Evolutionary conservation across 2,888 invertebrate species (phyloP).

Genomic region (Griposia aprilina): DNA sequence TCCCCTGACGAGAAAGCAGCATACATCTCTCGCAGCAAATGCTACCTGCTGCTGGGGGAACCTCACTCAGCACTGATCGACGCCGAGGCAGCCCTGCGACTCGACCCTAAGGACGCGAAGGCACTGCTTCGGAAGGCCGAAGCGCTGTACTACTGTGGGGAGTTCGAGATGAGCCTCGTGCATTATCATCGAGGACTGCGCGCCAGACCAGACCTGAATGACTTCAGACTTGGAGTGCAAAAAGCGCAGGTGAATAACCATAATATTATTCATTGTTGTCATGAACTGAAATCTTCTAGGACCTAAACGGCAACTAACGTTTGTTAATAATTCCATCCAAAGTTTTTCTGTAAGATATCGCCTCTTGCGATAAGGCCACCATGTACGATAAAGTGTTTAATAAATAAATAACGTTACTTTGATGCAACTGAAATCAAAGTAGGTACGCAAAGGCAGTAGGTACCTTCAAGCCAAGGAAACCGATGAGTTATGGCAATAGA

Average conservation of each 20-base stretch:
- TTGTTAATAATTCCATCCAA: background rate
- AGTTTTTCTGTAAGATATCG: background rate
- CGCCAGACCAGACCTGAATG: slow-evolving; percentile 95
- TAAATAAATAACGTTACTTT: background rate
- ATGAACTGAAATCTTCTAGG: background rate
- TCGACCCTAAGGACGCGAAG: slow-evolving; percentile 92
- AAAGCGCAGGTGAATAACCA: slow-evolving; percentile 92
- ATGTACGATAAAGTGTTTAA: background rate
- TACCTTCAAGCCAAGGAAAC: background rate
- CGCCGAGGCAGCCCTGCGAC: slow-evolving; percentile 94
- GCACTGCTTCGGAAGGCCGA: slow-evolving; percentile 97
- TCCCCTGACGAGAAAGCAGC: slow-evolving; percentile 96
- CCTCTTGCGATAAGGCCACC: background rate
- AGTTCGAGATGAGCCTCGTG: slow-evolving; percentile 98
- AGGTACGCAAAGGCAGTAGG: background rate
- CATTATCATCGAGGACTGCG: slow-evolving; percentile 97
- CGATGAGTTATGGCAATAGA: background rate
- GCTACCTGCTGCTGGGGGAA: slow-evolving; percentile 96
- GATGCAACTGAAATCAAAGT: background rate
- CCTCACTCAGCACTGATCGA: slow-evolving; percentile 95
- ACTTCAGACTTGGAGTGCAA: slow-evolving; percentile 95
- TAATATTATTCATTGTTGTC: background rate
- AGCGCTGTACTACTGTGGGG: slow-evolving; percentile 96
- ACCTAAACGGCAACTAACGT: background rate
- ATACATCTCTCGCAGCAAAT: slow-evolving; percentile 96